phyloP scores from a whole-genome alignment of 2,797 vertebrate genomes.

The Pyrocephalus nanus region DNA sequence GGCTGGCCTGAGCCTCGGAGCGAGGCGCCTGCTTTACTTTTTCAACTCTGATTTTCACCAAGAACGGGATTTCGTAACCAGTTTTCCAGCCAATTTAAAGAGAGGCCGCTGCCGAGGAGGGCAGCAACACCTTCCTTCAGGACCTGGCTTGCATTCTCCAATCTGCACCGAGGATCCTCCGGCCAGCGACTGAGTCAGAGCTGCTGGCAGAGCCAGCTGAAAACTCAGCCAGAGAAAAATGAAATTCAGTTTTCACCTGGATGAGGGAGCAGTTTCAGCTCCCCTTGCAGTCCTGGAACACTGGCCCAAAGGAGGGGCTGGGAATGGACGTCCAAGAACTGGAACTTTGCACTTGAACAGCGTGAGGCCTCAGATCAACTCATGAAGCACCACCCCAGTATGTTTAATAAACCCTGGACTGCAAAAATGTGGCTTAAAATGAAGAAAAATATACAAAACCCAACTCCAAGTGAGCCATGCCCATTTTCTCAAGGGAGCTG shows the following conservation, averaged over 20 bases:
- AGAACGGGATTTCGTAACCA: background rate
- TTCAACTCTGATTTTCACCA: background rate
- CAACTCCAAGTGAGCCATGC: background rate
- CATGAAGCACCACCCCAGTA: background rate
- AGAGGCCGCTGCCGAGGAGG: background rate
- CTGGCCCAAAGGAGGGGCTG: background rate
- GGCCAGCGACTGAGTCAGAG: conserved; percentile 10
- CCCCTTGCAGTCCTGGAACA: background rate
- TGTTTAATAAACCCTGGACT: background rate
- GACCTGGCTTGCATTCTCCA: background rate
- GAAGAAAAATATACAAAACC: background rate
- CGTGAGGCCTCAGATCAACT: background rate
- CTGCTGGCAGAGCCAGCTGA: background rate
- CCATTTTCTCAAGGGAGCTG: background rate
- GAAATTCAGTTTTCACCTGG: conserved; percentile 21
- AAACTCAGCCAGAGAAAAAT: background rate
- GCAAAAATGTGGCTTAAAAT: background rate
- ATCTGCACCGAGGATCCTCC: background rate
- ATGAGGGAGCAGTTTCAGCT: background rate
- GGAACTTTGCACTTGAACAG: background rate
- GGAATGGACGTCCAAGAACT: background rate
- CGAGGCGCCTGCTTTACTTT: background rate
- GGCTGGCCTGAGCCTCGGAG: background rate
- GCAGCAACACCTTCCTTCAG: conserved; percentile 41
- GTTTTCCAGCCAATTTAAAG: background rate